Evolutionary conservation across 2,113 vertebrate species (phyloP).

Genomic region (Oceanites oceanicus): DNA sequence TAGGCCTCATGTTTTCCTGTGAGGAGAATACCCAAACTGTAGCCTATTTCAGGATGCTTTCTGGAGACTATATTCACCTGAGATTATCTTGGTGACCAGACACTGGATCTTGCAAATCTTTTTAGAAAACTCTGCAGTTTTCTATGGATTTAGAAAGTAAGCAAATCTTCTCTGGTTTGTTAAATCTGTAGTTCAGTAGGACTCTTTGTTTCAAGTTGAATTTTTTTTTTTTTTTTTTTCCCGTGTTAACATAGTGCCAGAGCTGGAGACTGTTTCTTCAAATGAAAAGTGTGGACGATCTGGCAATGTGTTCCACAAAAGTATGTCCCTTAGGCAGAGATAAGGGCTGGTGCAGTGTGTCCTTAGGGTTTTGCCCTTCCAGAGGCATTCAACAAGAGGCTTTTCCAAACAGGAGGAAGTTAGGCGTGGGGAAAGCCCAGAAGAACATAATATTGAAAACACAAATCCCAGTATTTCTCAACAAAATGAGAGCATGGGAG

Average conservation of each 20-base stretch:
- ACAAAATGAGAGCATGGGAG: background rate
- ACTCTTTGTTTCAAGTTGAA: background rate
- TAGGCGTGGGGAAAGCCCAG: background rate
- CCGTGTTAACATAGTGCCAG: background rate
- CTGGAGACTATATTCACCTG: background rate
- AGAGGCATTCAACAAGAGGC: background rate
- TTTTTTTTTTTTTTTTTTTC: background rate
- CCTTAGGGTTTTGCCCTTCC: background rate
- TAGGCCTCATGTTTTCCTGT: background rate
- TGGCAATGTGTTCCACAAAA: slow-evolving; percentile 13
- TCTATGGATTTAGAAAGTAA: background rate
- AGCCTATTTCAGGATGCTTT: background rate
- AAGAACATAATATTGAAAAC: background rate
- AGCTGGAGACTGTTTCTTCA: background rate
- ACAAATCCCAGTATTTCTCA: background rate
- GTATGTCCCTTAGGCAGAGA: slow-evolving; percentile 18
- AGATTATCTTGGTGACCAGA: background rate
- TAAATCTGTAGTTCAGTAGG: background rate
- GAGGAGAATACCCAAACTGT: background rate
- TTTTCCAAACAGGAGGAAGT: background rate
- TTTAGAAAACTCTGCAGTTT: background rate
- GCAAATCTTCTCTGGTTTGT: background rate
- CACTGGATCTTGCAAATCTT: background rate
- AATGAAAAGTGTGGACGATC: background rate
- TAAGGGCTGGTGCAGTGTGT: background rate